These are phyloP conservation scores for Dryobotodes eremita DNA, from an alignment of 2,888 invertebrate genomes.

Conservation along the genomic window DNA sequence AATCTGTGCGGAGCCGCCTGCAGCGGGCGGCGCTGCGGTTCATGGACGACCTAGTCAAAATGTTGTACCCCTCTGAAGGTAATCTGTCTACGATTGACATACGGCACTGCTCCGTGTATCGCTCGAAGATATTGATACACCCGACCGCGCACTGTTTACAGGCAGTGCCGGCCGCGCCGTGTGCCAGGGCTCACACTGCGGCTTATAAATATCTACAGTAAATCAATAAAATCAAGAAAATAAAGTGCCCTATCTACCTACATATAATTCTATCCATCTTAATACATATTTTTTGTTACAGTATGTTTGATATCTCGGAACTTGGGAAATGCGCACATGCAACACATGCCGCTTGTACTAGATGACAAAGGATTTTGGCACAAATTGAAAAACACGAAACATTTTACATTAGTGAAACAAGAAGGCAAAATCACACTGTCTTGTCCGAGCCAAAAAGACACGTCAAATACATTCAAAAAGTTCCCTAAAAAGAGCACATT, in stretches of 20 bases:
- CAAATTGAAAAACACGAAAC: conserved; percentile 19
- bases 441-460: conserved; percentile 47
- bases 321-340: neutral
- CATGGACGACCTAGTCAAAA: neutral
- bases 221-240: neutral
- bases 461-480: conserved; percentile 51
- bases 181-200: neutral
- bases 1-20: too few relatives aligned
- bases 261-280: neutral
- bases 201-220: neutral
- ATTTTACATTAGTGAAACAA: conserved; percentile 38
- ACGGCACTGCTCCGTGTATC: neutral
- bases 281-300: conserved; percentile 50
- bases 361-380: conserved; percentile 50
- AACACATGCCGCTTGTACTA: conserved; percentile 59
- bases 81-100: neutral
- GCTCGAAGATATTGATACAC: neutral
- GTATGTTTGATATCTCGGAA: conserved; percentile 63
- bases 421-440: conserved; percentile 49
- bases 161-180: too few relatives aligned
- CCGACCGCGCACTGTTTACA: neutral
- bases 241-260: too few relatives aligned
- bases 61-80: neutral
- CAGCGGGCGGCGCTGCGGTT: neutral
- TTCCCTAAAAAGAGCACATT: conserved; percentile 47